phyloP scores from a whole-genome alignment of 2,113 vertebrate genomes.

The Cyphomyrus plagiostoma region DNA sequence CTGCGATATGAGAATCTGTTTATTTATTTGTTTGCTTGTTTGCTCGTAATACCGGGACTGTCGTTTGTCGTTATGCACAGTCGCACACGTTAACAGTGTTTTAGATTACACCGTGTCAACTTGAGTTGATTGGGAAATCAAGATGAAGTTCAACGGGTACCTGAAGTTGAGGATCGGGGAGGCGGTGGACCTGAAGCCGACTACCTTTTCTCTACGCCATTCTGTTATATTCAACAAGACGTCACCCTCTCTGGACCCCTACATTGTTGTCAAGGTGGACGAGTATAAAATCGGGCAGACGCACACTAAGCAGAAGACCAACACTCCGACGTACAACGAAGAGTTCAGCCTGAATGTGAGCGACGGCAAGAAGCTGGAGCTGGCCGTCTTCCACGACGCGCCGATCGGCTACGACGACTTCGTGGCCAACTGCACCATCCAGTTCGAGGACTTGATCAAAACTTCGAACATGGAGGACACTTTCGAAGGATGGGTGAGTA shows the following conservation, averaged over 20 bases:
- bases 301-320: slow-evolving; percentile 88
- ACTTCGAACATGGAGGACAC: slow-evolving; percentile 67
- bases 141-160: slow-evolving; percentile 90
- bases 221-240: slow-evolving; percentile 81
- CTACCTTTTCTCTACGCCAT: slow-evolving; percentile 81
- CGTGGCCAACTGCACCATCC: slow-evolving; percentile 87
- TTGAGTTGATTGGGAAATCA: neutral
- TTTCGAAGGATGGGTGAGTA: slow-evolving; percentile 95
- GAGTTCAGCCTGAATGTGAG: slow-evolving; percentile 81
- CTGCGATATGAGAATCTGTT: neutral
- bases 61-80: neutral
- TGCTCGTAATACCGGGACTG: neutral
- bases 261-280: slow-evolving; percentile 91
- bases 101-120: neutral
- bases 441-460: slow-evolving; percentile 79
- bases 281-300: slow-evolving; percentile 86
- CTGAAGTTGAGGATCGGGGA: slow-evolving; percentile 88
- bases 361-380: slow-evolving; percentile 75
- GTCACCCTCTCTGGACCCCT: slow-evolving; percentile 73
- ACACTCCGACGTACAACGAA: slow-evolving; percentile 90
- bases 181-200: slow-evolving; percentile 86
- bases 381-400: slow-evolving; percentile 92
- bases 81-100: neutral
- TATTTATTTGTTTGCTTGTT: neutral
- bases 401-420: slow-evolving; percentile 96